Base-by-base conservation (phyloP, 1,140 invertebrate species). In the Dendrolimus punctatus region DNA sequence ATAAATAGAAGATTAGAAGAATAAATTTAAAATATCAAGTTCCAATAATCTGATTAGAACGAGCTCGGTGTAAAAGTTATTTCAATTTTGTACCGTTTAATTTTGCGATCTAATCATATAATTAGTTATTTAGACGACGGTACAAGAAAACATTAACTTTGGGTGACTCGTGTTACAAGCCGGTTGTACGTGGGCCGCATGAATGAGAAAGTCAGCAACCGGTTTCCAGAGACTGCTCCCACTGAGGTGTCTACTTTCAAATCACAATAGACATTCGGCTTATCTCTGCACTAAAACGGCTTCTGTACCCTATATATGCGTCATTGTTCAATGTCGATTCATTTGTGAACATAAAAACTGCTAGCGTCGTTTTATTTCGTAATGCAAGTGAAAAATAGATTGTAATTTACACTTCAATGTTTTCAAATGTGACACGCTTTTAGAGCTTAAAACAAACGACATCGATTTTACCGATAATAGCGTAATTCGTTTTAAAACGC, bases 151-250 rank as follows among this genome's bases (percentile, higher is more conserved):
- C 57, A 60, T 66, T 62, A 23, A 23, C 23, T 69, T 49, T 55
- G 59, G 58, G 64, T 58, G 45, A 43, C 66, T 55, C 55, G 51
- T 55, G 43, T 49, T 46, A 45, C 49, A 49, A 66, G 45, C 59
- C 55, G 62, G 56, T 65, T 49, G 41, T 53, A 57, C 70, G 76
- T 75, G 68, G 71, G 69, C 66, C 64, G 72, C 65, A 66, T 85
- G 71, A 78, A 79, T 81, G 79, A 82, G 82, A 85, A 85, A 85
- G 82, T 79, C 66, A 60, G 64, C 54, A 73, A 85, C 82, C 82
- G 82, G 82, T 85, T 9, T 46, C 69, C 64, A 59, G 57, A 52
- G 58, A 51, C 64, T 37, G 45, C 73, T 72, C 67, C 79, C 66
- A 73, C 72, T 66, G 64, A 58, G 64, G 67, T 67, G 77, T 80